Conservation (phyloP, 35 echinoderm and acorn worm genomes). For the Amphiura filiformis region DNA sequence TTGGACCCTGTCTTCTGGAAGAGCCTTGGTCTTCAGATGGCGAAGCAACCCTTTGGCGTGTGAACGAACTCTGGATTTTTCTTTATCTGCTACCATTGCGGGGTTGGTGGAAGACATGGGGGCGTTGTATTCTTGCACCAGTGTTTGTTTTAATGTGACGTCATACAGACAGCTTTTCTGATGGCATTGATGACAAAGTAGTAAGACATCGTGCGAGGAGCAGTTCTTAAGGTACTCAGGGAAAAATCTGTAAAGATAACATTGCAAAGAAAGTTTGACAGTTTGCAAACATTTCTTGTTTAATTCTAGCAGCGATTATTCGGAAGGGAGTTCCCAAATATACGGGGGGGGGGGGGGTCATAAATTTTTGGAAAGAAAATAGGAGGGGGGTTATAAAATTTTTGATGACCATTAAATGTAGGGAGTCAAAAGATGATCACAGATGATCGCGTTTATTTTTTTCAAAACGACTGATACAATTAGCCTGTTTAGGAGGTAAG, state of each 20-base stretch:
- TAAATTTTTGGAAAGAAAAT: too few relatives aligned
- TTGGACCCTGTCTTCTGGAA: conserved; percentile 58
- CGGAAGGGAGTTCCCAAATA: too few relatives aligned
- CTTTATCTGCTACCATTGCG: conserved; percentile 47
- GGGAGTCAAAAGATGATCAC: too few relatives aligned
- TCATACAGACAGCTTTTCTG: conserved; percentile 64
- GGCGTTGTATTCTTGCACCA: conserved; percentile 65
- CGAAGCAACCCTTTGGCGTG: conserved; percentile 63
- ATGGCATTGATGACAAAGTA: conserved; percentile 77
- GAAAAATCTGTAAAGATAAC: conserved; percentile 74
- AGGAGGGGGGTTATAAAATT: too few relatives aligned
- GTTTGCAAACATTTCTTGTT: too few relatives aligned
- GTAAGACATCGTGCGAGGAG: conserved; percentile 89
- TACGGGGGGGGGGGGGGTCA: too few relatives aligned
- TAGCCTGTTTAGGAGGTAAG: too few relatives aligned
- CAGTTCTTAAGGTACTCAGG: conserved; percentile 73
- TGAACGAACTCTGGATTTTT: conserved; percentile 53
- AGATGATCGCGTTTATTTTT: too few relatives aligned
- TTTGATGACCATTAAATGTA: too few relatives aligned
- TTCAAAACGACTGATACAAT: too few relatives aligned
- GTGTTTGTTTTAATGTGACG: conserved; percentile 32
- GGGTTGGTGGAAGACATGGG: conserved; percentile 51
- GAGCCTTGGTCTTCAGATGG: conserved; percentile 32
- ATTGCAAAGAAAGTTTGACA: too few relatives aligned
- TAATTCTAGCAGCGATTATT: too few relatives aligned